A percentile compares a stretch with the other conserved stretches of the same genome.
phyloP scores from a whole-genome alignment of 2,113 vertebrate genomes.

The Coregonus clupeaformis region DNA sequence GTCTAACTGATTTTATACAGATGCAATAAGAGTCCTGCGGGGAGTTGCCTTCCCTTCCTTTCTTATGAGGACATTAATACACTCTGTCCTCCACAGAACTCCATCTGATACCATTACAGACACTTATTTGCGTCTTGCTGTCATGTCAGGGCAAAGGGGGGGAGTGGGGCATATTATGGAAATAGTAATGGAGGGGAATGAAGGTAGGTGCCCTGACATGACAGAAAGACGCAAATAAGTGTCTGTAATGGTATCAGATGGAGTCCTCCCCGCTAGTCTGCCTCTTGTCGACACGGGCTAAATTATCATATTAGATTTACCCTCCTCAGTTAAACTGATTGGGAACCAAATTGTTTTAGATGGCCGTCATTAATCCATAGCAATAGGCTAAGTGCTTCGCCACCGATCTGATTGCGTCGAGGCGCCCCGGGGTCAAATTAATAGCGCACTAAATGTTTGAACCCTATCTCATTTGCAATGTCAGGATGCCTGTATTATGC shows the following conservation, averaged over 20 bases:
- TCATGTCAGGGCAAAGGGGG: slow-evolving; percentile 83
- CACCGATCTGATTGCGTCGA: slow-evolving; percentile 90
- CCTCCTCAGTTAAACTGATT: slow-evolving; percentile 99
- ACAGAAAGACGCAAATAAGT: slow-evolving; percentile 98
- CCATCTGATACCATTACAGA: slow-evolving; percentile 98
- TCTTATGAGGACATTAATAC: slow-evolving; percentile 90
- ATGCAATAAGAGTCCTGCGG: slow-evolving; percentile 91
- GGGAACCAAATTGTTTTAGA: slow-evolving; percentile 99
- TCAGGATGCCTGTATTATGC: slow-evolving; percentile 66
- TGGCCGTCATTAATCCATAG: slow-evolving; percentile 98
- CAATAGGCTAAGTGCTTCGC: slow-evolving; percentile 92
- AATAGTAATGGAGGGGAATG: slow-evolving; percentile 76
- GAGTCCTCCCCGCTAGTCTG: slow-evolving; percentile 90
- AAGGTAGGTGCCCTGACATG: slow-evolving; percentile 82
- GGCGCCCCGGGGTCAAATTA: slow-evolving; percentile 91
- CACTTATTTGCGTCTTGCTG: slow-evolving; percentile 98
- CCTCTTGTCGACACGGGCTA: slow-evolving; percentile 90
- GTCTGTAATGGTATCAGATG: slow-evolving; percentile 89
- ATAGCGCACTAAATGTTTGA: slow-evolving; percentile 84
- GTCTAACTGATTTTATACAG: slow-evolving; percentile 94
- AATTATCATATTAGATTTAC: slow-evolving; percentile 99
- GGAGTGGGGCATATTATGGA: slow-evolving; percentile 89
- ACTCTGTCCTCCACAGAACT: slow-evolving; percentile 86
- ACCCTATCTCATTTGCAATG: slow-evolving; percentile 72
- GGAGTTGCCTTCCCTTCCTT: slow-evolving; percentile 78